Conservation (phyloP, 1,140 invertebrate genomes). For the Callitettix versicolor region DNA sequence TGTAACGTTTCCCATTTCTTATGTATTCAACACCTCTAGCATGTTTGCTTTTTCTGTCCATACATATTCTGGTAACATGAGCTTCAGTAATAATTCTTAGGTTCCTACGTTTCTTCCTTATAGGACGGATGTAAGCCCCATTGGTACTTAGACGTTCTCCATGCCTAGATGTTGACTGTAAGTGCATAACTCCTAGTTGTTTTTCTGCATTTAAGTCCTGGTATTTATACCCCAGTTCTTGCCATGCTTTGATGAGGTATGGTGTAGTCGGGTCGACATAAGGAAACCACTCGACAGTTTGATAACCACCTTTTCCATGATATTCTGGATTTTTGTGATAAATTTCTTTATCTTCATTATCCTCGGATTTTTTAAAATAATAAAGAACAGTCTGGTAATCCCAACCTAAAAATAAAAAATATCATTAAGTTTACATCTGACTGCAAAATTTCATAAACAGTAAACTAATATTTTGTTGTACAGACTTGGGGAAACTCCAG, state of each 20-base stretch:
- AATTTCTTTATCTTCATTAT: conserved; percentile 31
- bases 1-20: conserved; percentile 18
- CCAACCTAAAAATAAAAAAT: conserved; percentile 44
- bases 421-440: too few species aligned
- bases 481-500: too few species aligned
- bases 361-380: conserved; percentile 66
- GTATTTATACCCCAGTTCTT: conserved; percentile 35
- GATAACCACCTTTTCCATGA: conserved; percentile 45
- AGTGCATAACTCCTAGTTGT: conserved; percentile 37
- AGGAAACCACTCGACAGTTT: conserved; percentile 47
- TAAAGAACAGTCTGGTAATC: conserved; percentile 60
- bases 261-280: conserved; percentile 45
- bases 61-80: conserved; percentile 56
- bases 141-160: conserved; percentile 61
- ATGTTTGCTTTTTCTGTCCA: conserved; percentile 30
- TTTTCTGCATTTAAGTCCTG: conserved; percentile 22
- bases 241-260: conserved; percentile 43
- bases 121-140: conserved; percentile 58
- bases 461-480: too few species aligned
- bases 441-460: too few species aligned
- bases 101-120: conserved; percentile 54
- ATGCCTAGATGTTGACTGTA: conserved; percentile 44
- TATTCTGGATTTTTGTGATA: conserved; percentile 32
- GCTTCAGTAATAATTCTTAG: conserved; percentile 56
- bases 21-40: conserved; percentile 41